These are phyloP conservation scores for Melitaea cinxia DNA, from an alignment of 1,140 invertebrate genomes.

Conservation along the genomic window DNA sequence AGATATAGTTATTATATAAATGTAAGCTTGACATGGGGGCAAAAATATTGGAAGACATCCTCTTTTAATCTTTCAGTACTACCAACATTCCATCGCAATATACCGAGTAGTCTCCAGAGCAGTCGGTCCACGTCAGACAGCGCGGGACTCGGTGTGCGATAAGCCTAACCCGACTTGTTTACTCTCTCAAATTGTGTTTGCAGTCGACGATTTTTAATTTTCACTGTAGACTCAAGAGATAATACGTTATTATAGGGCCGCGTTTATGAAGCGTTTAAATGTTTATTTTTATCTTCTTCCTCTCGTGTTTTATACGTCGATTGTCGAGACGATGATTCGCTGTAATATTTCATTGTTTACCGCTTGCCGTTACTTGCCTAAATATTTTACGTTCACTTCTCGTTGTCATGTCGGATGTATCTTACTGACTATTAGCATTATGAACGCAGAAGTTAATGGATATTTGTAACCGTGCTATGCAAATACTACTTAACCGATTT, in stretches of 20 bases:
- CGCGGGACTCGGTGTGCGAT: background rate
- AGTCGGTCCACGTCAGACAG: background rate
- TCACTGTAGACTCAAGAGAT: constrained; percentile 13
- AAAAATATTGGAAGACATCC: too few relatives aligned
- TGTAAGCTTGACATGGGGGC: too few relatives aligned
- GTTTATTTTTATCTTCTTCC: constrained; percentile 20
- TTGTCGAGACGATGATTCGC: background rate
- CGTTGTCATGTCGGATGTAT: too few relatives aligned
- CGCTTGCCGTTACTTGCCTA: background rate
- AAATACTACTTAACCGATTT: too few relatives aligned
- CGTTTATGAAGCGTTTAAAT: constrained; percentile 20
- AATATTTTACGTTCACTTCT: too few relatives aligned
- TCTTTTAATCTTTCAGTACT: too few relatives aligned
- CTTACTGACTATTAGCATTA: too few relatives aligned
- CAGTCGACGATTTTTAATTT: constrained; percentile 24
- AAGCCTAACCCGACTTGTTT: constrained; percentile 14
- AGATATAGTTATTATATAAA: too few relatives aligned
- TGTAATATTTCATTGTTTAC: background rate
- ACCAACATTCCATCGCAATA: too few relatives aligned
- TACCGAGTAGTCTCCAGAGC: too few relatives aligned
- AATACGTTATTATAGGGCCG: constrained; percentile 16
- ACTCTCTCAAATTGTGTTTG: constrained; percentile 26
- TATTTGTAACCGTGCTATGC: too few relatives aligned
- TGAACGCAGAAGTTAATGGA: too few relatives aligned
- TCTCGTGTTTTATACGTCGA: background rate